Evolutionary conservation across 1,140 invertebrate genomes (phyloP).

Genomic region (Brachionus koreanus): DNA sequence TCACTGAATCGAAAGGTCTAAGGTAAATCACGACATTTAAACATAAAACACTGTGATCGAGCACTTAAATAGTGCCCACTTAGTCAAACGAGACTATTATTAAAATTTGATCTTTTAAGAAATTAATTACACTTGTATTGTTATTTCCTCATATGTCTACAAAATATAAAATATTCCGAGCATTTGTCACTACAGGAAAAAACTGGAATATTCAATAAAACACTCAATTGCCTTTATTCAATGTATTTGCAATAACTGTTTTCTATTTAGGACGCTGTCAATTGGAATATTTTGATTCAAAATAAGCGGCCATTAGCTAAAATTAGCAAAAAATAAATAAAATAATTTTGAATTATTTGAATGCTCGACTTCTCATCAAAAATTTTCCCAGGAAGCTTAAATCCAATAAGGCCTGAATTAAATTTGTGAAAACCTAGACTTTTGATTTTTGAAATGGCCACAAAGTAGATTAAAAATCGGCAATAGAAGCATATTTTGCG

Average conservation of each 20-base stretch:
- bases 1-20: background rate
- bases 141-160: background rate
- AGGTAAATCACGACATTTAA: background rate
- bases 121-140: constrained; percentile 9
- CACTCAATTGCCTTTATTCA: background rate
- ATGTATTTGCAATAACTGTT: background rate
- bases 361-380: background rate
- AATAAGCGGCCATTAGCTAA: background rate
- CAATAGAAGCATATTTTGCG: background rate
- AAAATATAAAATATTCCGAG: background rate
- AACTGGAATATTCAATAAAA: background rate
- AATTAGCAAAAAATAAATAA: background rate
- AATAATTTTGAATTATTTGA: background rate
- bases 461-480: background rate
- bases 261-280: background rate
- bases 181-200: background rate
- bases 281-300: background rate
- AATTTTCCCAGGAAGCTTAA: background rate
- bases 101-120: background rate
- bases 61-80: background rate
- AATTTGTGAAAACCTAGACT: background rate
- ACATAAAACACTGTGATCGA: background rate
- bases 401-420: background rate
- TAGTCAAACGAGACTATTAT: background rate
- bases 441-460: background rate